Percentiles rank a stretch among this genome's conserved stretches.
These are phyloP conservation scores for Parazoanthus atlanticus DNA, from an alignment of 92 coral and sea anemone species.

Conservation along the genomic window DNA sequence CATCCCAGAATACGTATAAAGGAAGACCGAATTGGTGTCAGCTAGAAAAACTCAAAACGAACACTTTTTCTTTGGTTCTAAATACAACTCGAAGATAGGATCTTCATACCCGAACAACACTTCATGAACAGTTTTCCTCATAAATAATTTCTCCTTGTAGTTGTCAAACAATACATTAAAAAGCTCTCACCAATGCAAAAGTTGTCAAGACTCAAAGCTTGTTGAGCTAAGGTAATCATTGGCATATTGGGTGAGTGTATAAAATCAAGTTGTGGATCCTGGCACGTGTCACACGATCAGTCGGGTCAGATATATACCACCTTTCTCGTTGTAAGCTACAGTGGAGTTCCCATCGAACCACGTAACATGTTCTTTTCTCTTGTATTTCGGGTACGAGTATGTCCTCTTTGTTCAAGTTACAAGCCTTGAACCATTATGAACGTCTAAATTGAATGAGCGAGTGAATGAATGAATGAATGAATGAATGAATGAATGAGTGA, in stretches of 20 bases:
- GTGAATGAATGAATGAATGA: too few species aligned
- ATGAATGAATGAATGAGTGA: too few species aligned
- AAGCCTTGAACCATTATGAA: constrained; percentile 65
- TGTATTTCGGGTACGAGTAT: constrained; percentile 66
- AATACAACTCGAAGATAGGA: too few species aligned
- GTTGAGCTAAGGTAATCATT: constrained; percentile 66
- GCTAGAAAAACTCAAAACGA: constrained; percentile 61
- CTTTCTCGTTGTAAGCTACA: too few species aligned
- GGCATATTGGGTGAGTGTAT: constrained; percentile 76
- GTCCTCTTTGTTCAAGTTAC: constrained; percentile 74
- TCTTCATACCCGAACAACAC: constrained; percentile 70
- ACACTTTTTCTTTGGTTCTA: constrained; percentile 6
- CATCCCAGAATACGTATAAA: constrained; percentile 70
- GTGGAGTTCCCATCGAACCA: constrained; percentile 46
- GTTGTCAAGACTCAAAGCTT: constrained; percentile 57
- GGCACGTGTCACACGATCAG: too few species aligned
- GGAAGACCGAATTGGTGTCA: constrained; percentile 61
- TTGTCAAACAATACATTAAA: constrained; percentile 17
- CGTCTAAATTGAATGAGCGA: too few species aligned
- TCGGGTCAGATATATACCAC: too few species aligned
- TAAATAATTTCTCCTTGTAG: constrained; percentile 57
- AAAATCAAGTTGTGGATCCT: constrained; percentile 54
- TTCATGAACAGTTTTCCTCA: constrained; percentile 66
- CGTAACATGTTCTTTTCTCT: constrained; percentile 60
- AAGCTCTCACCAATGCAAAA: constrained; percentile 37